Evolutionary conservation across 92 coral and sea anemone genomes (phyloP).

Genomic region (Phenganax subtilis): DNA sequence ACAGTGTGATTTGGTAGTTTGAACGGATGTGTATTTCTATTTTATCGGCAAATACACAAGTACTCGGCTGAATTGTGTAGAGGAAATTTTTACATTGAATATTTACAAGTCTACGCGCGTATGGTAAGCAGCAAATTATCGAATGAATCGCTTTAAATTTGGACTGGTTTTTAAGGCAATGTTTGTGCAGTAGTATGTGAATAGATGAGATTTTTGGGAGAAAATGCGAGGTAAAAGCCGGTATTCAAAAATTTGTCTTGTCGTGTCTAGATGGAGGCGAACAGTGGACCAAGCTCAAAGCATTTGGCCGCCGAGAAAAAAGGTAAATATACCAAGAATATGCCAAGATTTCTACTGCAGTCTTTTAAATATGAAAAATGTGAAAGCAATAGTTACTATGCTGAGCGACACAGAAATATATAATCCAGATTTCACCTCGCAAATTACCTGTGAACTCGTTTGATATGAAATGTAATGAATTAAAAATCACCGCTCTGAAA

Average conservation of each 20-base stretch:
- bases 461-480: neutral
- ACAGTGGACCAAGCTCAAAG: neutral
- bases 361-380: neutral
- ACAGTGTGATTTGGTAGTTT: conserved; percentile 30
- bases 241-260: neutral
- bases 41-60: conserved; percentile 28
- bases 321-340: neutral
- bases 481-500: neutral
- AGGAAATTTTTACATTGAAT: neutral
- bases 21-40: conserved; percentile 13
- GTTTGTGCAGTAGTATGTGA: neutral
- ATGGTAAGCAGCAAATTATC: conserved; percentile 17
- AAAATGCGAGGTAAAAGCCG: neutral
- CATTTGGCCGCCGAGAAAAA: neutral
- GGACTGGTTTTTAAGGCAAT: neutral
- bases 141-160: neutral
- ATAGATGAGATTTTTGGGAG: neutral
- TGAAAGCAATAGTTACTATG: neutral
- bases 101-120: neutral
- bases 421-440: neutral
- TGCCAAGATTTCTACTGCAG: neutral
- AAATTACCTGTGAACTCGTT: neutral
- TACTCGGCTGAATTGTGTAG: neutral
- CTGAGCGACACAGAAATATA: neutral
- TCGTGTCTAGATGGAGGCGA: conserved; percentile 27